Evolutionary conservation across 2,113 vertebrate species (phyloP).

Genomic region (Acanthochromis polyacanthus): DNA sequence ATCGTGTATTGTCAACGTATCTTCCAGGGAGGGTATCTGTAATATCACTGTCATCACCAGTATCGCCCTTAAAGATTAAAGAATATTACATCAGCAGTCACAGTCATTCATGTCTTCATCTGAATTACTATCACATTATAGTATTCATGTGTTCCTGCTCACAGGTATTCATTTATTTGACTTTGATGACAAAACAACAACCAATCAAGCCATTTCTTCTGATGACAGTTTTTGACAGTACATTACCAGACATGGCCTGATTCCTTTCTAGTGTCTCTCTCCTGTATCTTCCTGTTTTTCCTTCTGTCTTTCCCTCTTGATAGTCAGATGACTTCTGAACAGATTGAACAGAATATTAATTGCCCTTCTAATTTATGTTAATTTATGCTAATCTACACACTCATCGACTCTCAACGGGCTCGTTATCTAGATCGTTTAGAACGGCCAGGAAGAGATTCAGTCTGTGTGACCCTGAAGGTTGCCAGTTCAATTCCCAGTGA

Average conservation of each 20-base stretch:
- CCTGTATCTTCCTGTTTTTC: conserved; percentile 57
- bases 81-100: conserved; percentile 14
- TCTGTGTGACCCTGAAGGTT: conserved; percentile 81
- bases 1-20: too few relatives aligned
- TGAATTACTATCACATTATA: conserved; percentile 23
- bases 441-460: conserved; percentile 75
- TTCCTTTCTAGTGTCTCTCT: conserved; percentile 49
- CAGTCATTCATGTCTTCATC: not conserved
- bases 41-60: not conserved
- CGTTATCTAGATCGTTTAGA: conserved; percentile 79
- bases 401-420: conserved; percentile 79
- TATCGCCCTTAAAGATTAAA: conserved; percentile 1
- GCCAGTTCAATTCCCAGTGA: conserved; percentile 80
- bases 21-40: not conserved
- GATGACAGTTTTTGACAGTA: conserved; percentile 32
- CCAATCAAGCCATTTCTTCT: conserved; percentile 30
- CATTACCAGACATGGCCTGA: conserved; percentile 40
- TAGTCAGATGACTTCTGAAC: conserved; percentile 74
- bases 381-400: conserved; percentile 80
- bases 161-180: conserved; percentile 3
- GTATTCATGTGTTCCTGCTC: conserved; percentile 9
- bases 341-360: conserved; percentile 84
- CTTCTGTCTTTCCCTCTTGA: conserved; percentile 60
- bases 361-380: conserved; percentile 79
- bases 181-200: conserved; percentile 40